Conservation (phyloP, 2,113 vertebrate species). For the Oxyruncus cristatus region DNA sequence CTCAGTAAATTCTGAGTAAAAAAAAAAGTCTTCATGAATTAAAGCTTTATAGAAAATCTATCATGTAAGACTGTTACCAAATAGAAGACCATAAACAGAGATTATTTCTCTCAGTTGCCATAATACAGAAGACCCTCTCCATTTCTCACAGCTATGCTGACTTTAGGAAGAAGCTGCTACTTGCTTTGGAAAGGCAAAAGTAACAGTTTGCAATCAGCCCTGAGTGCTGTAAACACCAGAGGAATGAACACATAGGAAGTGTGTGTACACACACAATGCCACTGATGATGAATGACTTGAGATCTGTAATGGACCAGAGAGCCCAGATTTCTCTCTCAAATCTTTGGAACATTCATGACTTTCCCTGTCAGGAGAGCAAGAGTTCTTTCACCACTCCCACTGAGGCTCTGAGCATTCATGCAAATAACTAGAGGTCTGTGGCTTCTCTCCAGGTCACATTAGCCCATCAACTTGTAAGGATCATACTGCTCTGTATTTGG, state of each 20-base stretch:
- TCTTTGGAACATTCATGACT: neutral
- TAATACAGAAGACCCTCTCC: neutral
- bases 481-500: neutral
- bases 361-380: neutral
- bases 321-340: neutral
- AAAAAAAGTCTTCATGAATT: neutral
- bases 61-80: neutral
- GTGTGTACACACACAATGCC: neutral
- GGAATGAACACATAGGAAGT: fast-evolving
- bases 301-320: neutral
- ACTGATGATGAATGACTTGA: neutral
- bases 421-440: neutral
- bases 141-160: neutral
- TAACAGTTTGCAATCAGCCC: neutral
- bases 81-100: neutral
- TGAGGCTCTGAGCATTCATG: fast-evolving
- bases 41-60: neutral
- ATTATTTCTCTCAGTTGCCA: neutral
- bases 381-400: neutral
- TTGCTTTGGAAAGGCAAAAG: neutral
- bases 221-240: neutral
- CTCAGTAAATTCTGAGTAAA: neutral
- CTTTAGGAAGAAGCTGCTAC: neutral
- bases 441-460: neutral
- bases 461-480: neutral